Evolutionary conservation across 35 echinoderm and acorn worm genomes (phyloP), one percentile per base, ranked within the genome.

Genomic region (Hemicentrotus pulcherrimus): DNA sequence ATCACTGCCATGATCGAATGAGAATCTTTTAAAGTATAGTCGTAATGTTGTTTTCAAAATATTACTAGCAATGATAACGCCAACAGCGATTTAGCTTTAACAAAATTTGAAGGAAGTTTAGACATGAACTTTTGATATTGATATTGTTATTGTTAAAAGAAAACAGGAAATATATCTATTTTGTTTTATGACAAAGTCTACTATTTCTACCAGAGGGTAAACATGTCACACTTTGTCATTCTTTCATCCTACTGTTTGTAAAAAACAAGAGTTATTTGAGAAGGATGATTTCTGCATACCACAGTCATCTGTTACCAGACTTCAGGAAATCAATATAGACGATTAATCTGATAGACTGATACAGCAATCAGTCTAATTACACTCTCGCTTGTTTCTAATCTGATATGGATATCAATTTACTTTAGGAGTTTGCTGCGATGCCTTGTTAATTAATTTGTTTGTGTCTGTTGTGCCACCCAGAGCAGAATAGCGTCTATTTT

Each of bases 381-480:
- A 78, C 19, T 4, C 19, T 28, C 6, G 8, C 24, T 78, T 1
- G 65, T n/a, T 78, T 28, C 28, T 78, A n/a, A 78, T 78, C 24
- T 7, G 65, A 78, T 78, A n/a, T 78, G 65, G 65, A 28, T 78
- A 78, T 78, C 65, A 78, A 22, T 28, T 78, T 78, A 78, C 65
- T 78, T 78, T 78, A 28, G 19, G 65, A 78, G 65, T 78, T 78
- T 24, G 65, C 65, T 78, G 65, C 4, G 4, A 78, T 78, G 65
- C 65, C 65, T 78, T 28, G 22, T 78, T 78, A 78, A 78, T 78
- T 78, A 78, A 78, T 78, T 78, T 78, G 65, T 78, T 78, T 78
- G 65, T 78, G 65, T 78, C 65, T 78, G 28, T 78, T 7, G 19
- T 78, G 22, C 65, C 65, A 28, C 24, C 65, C 65, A 78, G 19